Percentiles rank a stretch among this genome's conserved stretches.
These are phyloP conservation scores for Mesitornis unicolor DNA, from an alignment of 2,113 vertebrate species.

Conservation along the genomic window DNA sequence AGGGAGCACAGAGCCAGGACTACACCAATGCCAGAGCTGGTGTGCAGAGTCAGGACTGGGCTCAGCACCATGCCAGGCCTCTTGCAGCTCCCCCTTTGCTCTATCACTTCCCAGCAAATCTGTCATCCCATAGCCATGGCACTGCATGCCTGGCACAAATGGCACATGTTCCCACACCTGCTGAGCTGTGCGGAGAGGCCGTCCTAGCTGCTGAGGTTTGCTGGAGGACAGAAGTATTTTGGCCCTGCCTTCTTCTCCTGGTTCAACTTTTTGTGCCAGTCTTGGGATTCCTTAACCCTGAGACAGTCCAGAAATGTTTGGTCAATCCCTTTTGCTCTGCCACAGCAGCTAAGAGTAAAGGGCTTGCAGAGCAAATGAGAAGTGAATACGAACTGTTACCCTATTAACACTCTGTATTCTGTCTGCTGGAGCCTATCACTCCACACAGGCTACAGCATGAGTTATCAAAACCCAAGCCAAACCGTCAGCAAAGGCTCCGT, in stretches of 20 bases:
- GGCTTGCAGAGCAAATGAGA: not conserved
- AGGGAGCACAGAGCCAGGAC: not conserved
- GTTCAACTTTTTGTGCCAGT: not conserved
- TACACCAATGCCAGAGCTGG: not conserved
- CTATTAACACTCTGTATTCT: not conserved
- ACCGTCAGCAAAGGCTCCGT: not conserved
- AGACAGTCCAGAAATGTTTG: not conserved
- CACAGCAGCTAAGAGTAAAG: not conserved
- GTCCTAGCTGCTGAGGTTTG: not conserved
- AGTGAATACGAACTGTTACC: not conserved
- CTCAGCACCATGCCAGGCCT: not conserved
- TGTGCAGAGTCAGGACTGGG: not conserved
- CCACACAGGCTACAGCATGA: not conserved
- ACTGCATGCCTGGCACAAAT: not conserved
- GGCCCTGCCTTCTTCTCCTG: not conserved
- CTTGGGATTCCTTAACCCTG: not conserved
- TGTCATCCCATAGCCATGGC: not conserved
- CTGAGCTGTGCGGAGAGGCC: not conserved
- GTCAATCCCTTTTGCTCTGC: not conserved
- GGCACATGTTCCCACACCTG: not conserved
- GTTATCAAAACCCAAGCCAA: not conserved
- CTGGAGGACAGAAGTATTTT: not conserved
- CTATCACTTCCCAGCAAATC: not conserved
- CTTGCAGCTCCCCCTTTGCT: not conserved
- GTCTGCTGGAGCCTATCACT: not conserved